phyloP scores from a whole-genome alignment of 2,113 vertebrate species.

The Malurus cyaneus region DNA sequence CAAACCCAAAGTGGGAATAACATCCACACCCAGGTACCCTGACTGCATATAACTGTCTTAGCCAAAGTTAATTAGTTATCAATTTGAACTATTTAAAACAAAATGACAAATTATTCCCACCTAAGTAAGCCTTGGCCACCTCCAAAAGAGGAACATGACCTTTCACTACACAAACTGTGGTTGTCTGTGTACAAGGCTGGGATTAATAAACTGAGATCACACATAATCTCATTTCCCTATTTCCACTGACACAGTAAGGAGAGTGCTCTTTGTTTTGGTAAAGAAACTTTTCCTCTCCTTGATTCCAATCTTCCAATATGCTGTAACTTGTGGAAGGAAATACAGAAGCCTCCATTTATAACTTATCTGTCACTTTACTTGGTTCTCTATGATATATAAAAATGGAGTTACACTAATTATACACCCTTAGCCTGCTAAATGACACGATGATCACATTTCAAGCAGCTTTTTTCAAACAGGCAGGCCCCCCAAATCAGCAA shows the following conservation, averaged over 20 bases:
- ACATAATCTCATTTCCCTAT: not conserved
- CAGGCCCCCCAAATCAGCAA: not conserved
- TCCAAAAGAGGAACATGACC: not conserved
- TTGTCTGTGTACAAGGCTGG: not conserved
- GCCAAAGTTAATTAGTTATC: not conserved
- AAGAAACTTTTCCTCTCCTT: not conserved
- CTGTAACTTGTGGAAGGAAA: not conserved
- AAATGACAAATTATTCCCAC: not conserved
- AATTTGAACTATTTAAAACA: not conserved
- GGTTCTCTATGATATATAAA: not conserved
- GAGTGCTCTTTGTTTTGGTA: not conserved
- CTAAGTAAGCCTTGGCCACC: not conserved
- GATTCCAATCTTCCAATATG: not conserved
- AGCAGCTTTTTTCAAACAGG: not conserved
- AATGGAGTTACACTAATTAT: not conserved
- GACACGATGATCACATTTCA: fast-evolving
- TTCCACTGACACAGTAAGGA: not conserved
- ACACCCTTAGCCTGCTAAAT: not conserved
- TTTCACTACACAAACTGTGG: not conserved
- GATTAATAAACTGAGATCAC: not conserved
- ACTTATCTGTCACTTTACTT: not conserved
- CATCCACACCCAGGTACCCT: not conserved
- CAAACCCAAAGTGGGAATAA: not conserved
- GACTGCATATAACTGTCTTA: not conserved
- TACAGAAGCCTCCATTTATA: not conserved